These are phyloP conservation scores for Semicossyphus pulcher DNA, from an alignment of 2,113 vertebrate species.

Conservation along the genomic window DNA sequence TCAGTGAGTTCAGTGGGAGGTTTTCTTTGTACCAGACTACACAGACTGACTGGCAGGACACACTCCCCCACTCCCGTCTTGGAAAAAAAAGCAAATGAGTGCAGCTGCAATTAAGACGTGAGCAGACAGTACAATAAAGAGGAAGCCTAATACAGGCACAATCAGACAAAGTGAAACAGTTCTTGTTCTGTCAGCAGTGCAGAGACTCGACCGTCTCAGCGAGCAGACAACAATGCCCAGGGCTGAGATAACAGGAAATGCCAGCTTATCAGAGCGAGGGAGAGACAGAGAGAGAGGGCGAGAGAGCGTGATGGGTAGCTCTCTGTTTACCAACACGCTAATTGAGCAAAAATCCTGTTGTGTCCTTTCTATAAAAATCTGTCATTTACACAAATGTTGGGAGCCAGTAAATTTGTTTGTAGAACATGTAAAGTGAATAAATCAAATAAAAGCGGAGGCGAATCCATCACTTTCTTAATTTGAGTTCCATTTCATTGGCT, in stretches of 20 bases:
- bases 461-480: constrained; percentile 76
- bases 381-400: constrained; percentile 9
- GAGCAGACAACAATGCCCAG: constrained; percentile 75
- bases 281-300: constrained; percentile 45
- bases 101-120: constrained; percentile 67
- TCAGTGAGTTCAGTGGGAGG: constrained; percentile 9
- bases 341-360: constrained; percentile 33
- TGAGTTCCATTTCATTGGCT: constrained; percentile 75
- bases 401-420: constrained; percentile 40
- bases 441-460: constrained; percentile 61
- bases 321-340: constrained; percentile 54
- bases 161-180: constrained; percentile 68
- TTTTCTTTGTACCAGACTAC: background rate
- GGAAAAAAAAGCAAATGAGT: constrained; percentile 58
- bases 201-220: constrained; percentile 65
- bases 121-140: constrained; percentile 64
- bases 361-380: constrained; percentile 28
- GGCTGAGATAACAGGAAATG: constrained; percentile 84
- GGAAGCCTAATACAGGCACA: constrained; percentile 52
- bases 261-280: constrained; percentile 75
- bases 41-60: constrained; percentile 38
- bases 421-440: constrained; percentile 53
- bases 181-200: constrained; percentile 68
- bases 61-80: constrained; percentile 22
- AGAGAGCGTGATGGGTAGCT: constrained; percentile 50